Base-by-base conservation (phyloP, 2,113 vertebrate genomes). In the Clarias gariepinus region DNA sequence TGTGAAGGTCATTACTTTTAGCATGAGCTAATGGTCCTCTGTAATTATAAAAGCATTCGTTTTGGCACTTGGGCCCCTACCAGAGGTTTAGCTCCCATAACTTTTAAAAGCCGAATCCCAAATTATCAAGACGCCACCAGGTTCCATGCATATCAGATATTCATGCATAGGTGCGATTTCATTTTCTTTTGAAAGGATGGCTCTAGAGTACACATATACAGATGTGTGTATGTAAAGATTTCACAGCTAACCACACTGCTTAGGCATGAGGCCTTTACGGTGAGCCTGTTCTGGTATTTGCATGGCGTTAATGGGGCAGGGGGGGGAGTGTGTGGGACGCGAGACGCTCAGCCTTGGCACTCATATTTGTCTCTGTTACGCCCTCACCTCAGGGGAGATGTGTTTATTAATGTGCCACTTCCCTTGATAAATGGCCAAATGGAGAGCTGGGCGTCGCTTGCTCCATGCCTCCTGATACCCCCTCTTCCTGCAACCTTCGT, bases 321-420 rank as follows among this genome's bases (percentile, higher is more conserved):
- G 60, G 85, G 73, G 90, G 90, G 90, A 93, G 95, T 92, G 92
- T 91, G 93, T 92, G 92, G 93, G 93, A 91, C 91, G 93, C 94
- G 91, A 30, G 57, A 93, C 94, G 94, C 94, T 94, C 95, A 93
- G 91, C 91, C 91, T 93, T 96, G 95, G 95, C 96, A 96, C 94
- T 91, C 92, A 90, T 94, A 97, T 97, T 96, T 95, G 95, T 97
- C 96, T 97, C 95, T 94, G 96, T 96, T 97, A 95, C 93, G 92
- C 94, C 92, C 93, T 92, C 94, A 94, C 94, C 97, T 96, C 96
- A 90, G 92, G 96, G 96, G 97, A 98, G 95, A 96, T 94, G 94
- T 96, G 95, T 96, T 97, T 98, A 98, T 98, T 98, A 98, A 97
- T 96, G 96, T 90, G 92, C 96, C 95, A 96, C 96, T 97, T 97